These are phyloP conservation scores for Cetoscarus ocellatus DNA, from an alignment of 2,797 vertebrate species.

Conservation along the genomic window DNA sequence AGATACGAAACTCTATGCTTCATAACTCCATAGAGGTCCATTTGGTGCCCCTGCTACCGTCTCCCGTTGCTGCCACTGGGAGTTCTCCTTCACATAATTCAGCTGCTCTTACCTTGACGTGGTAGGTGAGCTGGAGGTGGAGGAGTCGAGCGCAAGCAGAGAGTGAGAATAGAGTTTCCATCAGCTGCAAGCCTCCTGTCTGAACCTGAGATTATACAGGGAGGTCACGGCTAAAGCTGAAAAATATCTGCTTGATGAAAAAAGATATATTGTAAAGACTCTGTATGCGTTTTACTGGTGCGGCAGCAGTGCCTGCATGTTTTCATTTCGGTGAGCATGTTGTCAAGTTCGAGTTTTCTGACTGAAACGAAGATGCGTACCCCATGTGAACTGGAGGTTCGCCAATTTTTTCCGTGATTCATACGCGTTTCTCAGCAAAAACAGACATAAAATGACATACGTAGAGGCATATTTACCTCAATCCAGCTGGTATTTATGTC, in stretches of 20 bases:
- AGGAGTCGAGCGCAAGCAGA: constrained; percentile 35
- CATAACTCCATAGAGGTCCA: constrained; percentile 49
- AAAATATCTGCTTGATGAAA: constrained; percentile 26
- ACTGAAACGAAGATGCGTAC: no score
- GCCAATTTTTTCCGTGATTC: no score
- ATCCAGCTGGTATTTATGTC: no score
- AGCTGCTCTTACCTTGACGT: constrained; percentile 51
- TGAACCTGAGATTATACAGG: constrained; percentile 24
- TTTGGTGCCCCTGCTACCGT: constrained; percentile 61
- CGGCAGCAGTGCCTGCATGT: no score
- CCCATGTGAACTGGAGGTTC: no score
- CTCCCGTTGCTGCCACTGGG: constrained; percentile 63
- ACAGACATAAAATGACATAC: no score
- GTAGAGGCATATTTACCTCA: no score
- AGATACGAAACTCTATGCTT: constrained; percentile 66
- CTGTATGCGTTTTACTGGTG: no score
- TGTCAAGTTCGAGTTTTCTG: no score
- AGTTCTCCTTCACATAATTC: constrained; percentile 65
- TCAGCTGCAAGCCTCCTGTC: constrained; percentile 76
- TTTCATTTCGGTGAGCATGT: no score
- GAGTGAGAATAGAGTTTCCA: constrained; percentile 60
- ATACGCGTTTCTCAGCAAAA: no score
- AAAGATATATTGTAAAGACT: not conserved
- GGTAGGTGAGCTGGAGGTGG: constrained; percentile 38
- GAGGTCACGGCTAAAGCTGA: constrained; percentile 1